These are phyloP conservation scores for Cyrtodaria siliqua DNA, from an alignment of 2,888 invertebrate genomes.

Conservation along the genomic window DNA sequence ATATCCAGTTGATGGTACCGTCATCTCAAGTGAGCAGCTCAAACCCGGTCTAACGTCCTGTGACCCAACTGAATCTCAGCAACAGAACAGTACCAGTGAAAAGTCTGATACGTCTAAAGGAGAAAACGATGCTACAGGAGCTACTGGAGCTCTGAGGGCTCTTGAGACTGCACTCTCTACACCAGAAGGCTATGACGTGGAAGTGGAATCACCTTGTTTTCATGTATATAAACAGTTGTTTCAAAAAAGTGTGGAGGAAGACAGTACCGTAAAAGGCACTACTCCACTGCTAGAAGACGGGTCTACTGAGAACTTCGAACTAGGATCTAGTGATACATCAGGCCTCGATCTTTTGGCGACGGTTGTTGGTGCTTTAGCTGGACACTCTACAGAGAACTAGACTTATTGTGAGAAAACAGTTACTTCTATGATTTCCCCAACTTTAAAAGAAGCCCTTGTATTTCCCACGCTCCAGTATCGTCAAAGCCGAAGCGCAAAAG, in stretches of 20 bases:
- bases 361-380: too few species aligned
- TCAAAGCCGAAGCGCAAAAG: neutral
- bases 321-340: too few species aligned
- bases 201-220: slow-evolving; percentile 27
- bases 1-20: slow-evolving; percentile 31
- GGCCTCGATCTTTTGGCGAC: too few species aligned
- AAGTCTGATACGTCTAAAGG: neutral
- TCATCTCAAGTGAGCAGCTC: too few species aligned
- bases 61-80: too few species aligned
- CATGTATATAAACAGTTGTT: too few species aligned
- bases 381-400: neutral
- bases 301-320: neutral
- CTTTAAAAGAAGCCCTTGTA: neutral
- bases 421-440: neutral
- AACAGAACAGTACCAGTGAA: too few species aligned
- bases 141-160: slow-evolving; percentile 14
- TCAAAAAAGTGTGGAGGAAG: too few species aligned
- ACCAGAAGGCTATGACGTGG: slow-evolving; percentile 23
- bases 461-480: neutral
- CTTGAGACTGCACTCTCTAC: slow-evolving; percentile 24
- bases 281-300: too few species aligned
- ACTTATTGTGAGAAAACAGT: too few species aligned
- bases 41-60: too few species aligned
- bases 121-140: slow-evolving; percentile 11
- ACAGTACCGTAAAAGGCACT: neutral